Evolutionary conservation across 2,797 vertebrate genomes (phyloP).

Genomic region (Loriculus beryllinus): DNA sequence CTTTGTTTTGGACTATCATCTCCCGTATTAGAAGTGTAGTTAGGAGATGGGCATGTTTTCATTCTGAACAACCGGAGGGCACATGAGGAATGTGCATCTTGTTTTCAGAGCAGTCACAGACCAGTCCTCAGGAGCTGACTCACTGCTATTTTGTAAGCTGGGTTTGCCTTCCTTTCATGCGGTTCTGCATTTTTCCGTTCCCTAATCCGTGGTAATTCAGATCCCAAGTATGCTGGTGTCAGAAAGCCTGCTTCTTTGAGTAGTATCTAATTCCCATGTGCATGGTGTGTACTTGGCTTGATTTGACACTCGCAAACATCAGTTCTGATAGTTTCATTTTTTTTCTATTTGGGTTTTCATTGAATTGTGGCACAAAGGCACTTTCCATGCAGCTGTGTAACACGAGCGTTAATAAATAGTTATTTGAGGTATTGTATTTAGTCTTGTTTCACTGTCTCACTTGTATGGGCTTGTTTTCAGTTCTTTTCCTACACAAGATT

Average conservation of each 20-base stretch:
- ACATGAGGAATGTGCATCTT: not conserved
- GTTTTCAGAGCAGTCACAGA: not conserved
- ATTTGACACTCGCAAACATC: not conserved
- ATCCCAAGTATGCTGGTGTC: slow-evolving; percentile 47
- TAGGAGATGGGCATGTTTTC: not conserved
- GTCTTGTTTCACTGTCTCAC: not conserved
- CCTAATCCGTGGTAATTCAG: slow-evolving; percentile 10
- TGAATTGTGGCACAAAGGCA: not conserved
- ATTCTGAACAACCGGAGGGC: not conserved
- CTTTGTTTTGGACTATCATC: not conserved
- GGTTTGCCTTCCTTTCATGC: slow-evolving; percentile 43
- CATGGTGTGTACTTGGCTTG: not conserved
- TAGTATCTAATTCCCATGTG: not conserved
- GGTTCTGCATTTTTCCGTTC: slow-evolving; percentile 28
- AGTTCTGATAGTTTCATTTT: slow-evolving; percentile 6
- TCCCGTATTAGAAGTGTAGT: not conserved
- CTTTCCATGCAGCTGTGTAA: not conserved
- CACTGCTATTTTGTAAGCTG: slow-evolving; percentile 53
- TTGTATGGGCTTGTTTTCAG: not conserved
- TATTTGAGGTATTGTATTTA: not conserved
- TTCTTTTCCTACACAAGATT: not conserved
- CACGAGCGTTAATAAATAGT: not conserved
- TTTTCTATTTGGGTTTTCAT: not conserved
- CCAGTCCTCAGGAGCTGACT: slow-evolving; percentile 42
- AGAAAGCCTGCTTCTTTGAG: slow-evolving; percentile 43